Base-by-base conservation (phyloP, 2,888 invertebrate genomes). In the Leptinotarsa juncta region DNA sequence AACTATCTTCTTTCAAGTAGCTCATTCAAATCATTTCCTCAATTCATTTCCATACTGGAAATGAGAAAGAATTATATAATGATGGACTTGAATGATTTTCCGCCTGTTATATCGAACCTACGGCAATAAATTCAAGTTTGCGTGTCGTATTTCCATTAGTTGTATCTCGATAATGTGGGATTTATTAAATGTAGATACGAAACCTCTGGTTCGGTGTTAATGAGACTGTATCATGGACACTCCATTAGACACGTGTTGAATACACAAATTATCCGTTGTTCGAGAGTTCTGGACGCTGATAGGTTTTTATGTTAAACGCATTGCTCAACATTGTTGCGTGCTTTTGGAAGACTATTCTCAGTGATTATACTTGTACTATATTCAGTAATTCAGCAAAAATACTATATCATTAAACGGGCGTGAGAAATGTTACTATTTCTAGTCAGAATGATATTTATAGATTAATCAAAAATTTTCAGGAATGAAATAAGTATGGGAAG, bases 101-200 rank as follows among this genome's bases (percentile, higher is more conserved):
- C n/a, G 42, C 62, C 26, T 18, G 26, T 62, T 62, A 62, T 62
- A 62, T 62, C 62, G 42, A 62, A 62, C n/a, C 62, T 32, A 15
- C 62, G 5, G 18, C 32, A 42, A 62, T 62, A 62, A 42, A 62
- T 62, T 62, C 62, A 62, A 62, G 62, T 62, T 62, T 10, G 62
- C 62, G 57, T 57, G 57, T 23, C 42, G n/a, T 32, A 18, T 32
- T 7, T 10, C 62, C 62, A 62, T 62, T 62, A 62, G 62, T 62
- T n/a, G 62, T 42, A 62, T 62, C 62, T 42, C 62, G 62, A 62
- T 62, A 62, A 62, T 62, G 62, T 62, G 16, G 32, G 62, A 62
- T 62, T 62, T 42, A 62, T 62, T 42, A 62, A 62, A 62, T 62
- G 18, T 42, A 62, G 62, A 62, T 32, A 62, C 62, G 42, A 62